Percentiles rank a stretch among this genome's conserved stretches.
These are phyloP conservation scores for Drosophila aldrichi DNA, from an alignment of 2,888 invertebrate species.

Conservation along the genomic window DNA sequence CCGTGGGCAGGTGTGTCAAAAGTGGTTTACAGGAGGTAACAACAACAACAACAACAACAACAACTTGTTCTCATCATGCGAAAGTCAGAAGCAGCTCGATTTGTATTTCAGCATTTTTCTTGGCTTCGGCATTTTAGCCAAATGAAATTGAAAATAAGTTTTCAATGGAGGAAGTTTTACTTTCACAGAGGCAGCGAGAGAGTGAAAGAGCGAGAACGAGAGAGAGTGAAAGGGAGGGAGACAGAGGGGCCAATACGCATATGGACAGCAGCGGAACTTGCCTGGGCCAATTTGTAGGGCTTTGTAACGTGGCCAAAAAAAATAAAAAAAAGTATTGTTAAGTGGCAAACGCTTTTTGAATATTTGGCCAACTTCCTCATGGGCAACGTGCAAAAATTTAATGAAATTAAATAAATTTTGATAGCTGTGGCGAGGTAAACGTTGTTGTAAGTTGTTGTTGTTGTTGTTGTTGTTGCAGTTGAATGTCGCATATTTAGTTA, in stretches of 20 bases:
- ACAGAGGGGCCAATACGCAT: not conserved
- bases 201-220: not conserved
- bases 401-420: conserved; percentile 77
- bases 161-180: conserved; percentile 53
- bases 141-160: conserved; percentile 72
- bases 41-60: conserved; percentile 27
- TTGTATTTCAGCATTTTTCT: conserved; percentile 39
- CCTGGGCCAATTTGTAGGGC: conserved; percentile 53
- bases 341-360: conserved; percentile 62
- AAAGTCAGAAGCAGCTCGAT: conserved; percentile 56
- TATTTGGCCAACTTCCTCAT: conserved; percentile 64
- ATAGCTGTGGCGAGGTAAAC: conserved; percentile 17
- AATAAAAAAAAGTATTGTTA: conserved; percentile 39
- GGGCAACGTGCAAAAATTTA: conserved; percentile 75
- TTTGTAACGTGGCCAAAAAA: conserved; percentile 43
- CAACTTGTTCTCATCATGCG: conserved; percentile 72
- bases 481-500: conserved; percentile 73
- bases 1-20: conserved; percentile 55
- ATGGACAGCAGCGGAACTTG: conserved; percentile 37
- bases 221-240: too few relatives aligned
- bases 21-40: conserved; percentile 45
- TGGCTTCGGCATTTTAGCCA: conserved; percentile 22
- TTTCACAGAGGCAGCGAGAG: conserved; percentile 59
- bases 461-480: conserved; percentile 34
- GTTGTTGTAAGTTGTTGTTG: conserved; percentile 15